Evolutionary conservation across 2,113 vertebrate species (phyloP), one percentile per base, ranked within the genome.

Genomic region (Grus americana): DNA sequence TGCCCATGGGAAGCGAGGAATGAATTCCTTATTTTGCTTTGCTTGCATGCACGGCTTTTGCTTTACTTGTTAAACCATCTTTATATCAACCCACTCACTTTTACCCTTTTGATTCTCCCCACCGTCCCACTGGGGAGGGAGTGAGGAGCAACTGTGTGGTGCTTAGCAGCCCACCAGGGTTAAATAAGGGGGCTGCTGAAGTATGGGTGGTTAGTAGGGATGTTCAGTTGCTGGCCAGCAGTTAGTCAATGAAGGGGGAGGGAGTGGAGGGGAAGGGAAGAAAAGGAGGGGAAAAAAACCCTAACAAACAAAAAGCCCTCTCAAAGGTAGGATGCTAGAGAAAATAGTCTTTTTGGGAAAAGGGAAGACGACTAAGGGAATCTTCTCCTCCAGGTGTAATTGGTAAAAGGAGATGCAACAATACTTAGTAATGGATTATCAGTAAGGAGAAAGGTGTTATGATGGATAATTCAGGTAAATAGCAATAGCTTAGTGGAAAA

Each of bases 191-290:
- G 22, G 11, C 36, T 36, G 23, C n/a, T 59, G 10, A 42, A n/a
- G 5, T 49, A 10, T 62, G 16, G 8, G 7, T 73, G 49, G 6
- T 78, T 52, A 89, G 11, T 36, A 70, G 50, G 38, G 16, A 3
- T 50, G 19, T 18, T 34, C 29, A 29, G 22, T 62, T 70, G 68
- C 16, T 80, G 36, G 40, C 46, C 30, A 78, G 40, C 34, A 30
- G 17, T 70, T 84, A 74, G 30, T 66, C 18, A 27, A 27, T 26
- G 23, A 66, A 79, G 8, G 4, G 12, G 6, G 3, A 50, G 3
- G 1, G 7, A 19, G 40, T 4, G 14, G 7, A 4, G 49, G 3
- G 2, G 6, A 16, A 32, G 22, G n/a, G 8, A 34, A 42, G 16
- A 50, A 66, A 57, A 32, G 40, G 40, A 40, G 8, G 22, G 5